Evolutionary conservation across 2,888 invertebrate species (phyloP).

Genomic region (Cerastoderma edule): DNA sequence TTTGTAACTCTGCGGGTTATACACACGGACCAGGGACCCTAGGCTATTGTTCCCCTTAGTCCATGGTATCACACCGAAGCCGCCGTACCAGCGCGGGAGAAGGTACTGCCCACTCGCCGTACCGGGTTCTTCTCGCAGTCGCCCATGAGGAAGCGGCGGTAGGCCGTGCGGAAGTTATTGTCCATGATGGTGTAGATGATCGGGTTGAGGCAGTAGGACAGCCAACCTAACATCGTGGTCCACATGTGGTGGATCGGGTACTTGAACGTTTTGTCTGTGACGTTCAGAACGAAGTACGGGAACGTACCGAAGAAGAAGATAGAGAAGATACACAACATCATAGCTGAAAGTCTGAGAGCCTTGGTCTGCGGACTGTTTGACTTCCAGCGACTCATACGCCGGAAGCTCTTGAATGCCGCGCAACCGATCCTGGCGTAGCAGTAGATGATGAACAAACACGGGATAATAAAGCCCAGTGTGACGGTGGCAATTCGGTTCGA

Average conservation of each 20-base stretch:
- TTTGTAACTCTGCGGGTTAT: too few species aligned
- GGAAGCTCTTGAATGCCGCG: constrained; percentile 68
- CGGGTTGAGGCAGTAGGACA: constrained; percentile 74
- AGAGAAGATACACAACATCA: constrained; percentile 78
- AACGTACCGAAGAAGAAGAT: constrained; percentile 75
- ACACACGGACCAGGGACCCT: too few species aligned
- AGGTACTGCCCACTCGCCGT: constrained; percentile 48
- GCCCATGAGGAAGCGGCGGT: constrained; percentile 67
- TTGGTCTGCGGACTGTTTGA: constrained; percentile 67
- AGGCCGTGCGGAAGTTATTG: constrained; percentile 74
- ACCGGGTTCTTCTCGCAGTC: constrained; percentile 68
- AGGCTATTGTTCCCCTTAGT: too few species aligned
- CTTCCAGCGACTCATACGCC: constrained; percentile 67
- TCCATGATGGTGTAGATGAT: constrained; percentile 78
- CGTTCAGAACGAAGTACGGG: constrained; percentile 75
- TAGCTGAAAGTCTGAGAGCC: constrained; percentile 73
- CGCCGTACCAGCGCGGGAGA: constrained; percentile 57
- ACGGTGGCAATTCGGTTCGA: constrained; percentile 73
- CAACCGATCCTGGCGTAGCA: constrained; percentile 77
- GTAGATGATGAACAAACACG: constrained; percentile 73
- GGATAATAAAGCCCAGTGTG: constrained; percentile 74
- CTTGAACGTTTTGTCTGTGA: constrained; percentile 65
- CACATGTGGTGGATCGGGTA: constrained; percentile 73
- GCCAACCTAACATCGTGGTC: constrained; percentile 76
- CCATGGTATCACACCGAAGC: too few species aligned